Evolutionary conservation across 2,888 invertebrate genomes (phyloP), one percentile per base, ranked within the genome.

Genomic region (Hypolimnas misippus): DNA sequence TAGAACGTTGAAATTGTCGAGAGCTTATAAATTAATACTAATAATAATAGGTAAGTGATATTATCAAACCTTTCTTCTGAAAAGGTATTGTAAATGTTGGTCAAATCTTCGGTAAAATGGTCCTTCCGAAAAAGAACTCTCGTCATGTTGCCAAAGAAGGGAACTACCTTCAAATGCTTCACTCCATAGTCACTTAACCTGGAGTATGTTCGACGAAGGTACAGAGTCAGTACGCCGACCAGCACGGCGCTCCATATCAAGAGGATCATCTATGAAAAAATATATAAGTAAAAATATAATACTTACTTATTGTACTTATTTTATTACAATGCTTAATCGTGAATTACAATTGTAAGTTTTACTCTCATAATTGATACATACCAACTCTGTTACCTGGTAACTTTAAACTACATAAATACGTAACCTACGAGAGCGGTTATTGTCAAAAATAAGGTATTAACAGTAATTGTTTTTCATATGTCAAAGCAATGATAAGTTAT

Each of bases 131-230:
- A 33, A 0, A 78, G 0, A 0, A 77, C 35, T 0, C 58, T 54
- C 8, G 49, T 10, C 69, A 73, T 72, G 59, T 75, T 76, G 0
- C 80, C 80, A 10, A 80, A 17, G 6, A 77, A n/a, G 6, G 83
- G 84, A 6, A 78, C 4, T 0, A 74, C 67, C 0, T 64, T 69
- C 2, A 69, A 46, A 49, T 72, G 62, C 63, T 78, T 79, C 4
- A 86, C 75, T 1, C 79, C 81, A 42, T 67, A 62, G 0, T 67
- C 71, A 14, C 68, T 69, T 68, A 84, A 84, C 16, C 68, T 67
- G 0, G 80, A 70, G 73, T 78, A 79, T 0, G 56, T 40, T 19
- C 74, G 72, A 1, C 69, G 67, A 29, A 74, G 67, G 68, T 81
- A 83, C 0, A 84, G 59, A 19, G 68, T 65, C 17, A 79, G 1